Evolutionary conservation across 2,113 vertebrate genomes (phyloP), one percentile per base, ranked within the genome.

Genomic region (Clarias macrocephalus): DNA sequence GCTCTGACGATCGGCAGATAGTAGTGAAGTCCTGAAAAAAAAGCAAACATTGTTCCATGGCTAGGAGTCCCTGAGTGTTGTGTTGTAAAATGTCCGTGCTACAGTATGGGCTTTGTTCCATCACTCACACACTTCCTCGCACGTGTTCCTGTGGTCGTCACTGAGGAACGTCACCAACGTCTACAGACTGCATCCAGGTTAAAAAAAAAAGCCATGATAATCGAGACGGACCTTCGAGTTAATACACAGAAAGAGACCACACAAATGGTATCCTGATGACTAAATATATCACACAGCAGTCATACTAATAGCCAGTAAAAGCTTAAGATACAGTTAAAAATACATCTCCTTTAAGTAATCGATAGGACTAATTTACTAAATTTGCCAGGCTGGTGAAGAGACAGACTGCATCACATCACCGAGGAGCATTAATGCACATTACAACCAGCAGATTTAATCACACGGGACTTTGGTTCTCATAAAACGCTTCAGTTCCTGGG

Each of bases 301-400:
- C 21, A 70, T 68, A 76, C 18, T 76, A 72, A 76, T 30, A 81
- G 28, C 63, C 76, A 63, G 70, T 80, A n/a, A 88, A 80, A 59
- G 59, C 70, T 59, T 60, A 82, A 19, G 60, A 60, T 72, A 52
- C 1, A 56, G 23, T 33, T 83, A 84, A 87, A 89, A 79, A 77
- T 63, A 80, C 59, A 68, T 23, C 54, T 82, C 9, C 30, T 85
- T 56, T 37, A 68, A 82, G 83, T n/a, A 30, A 68, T 59, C 60
- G 10, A 72, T 81, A 57, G 83, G 83, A 86, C 80, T 86, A 66
- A 86, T 88, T 76, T 68, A 62, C 59, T 84, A 37, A 80, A 89
- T 60, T 60, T 87, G 56, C 33, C 62, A 54, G 65, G 19, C 28
- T 63, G 28, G 37, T 33, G 57, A 59, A 30, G 56, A 85, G 54